Evolutionary conservation across 2,113 vertebrate species (phyloP).

Genomic region (Polyodon spathula): DNA sequence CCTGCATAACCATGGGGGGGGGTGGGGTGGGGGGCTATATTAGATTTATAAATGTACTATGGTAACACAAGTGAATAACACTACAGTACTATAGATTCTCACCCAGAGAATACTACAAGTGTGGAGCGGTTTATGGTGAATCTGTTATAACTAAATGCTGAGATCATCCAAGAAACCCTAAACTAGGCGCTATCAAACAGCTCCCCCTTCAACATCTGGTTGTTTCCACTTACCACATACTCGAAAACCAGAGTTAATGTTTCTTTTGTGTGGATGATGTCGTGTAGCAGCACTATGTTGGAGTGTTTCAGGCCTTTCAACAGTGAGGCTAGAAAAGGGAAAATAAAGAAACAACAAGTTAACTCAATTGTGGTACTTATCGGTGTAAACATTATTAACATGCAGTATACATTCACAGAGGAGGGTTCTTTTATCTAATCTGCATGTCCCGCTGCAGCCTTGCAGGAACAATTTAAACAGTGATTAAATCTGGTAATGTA

Average conservation of each 20-base stretch:
- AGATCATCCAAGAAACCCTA: too few species aligned
- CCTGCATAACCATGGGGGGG: too few species aligned
- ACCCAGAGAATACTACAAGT: too few species aligned
- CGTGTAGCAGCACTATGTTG: constrained; percentile 95
- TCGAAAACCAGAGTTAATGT: constrained; percentile 94
- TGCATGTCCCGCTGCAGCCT: neutral
- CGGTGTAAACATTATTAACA: too few species aligned
- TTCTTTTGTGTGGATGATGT: constrained; percentile 98
- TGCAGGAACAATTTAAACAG: neutral
- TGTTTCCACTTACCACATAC: constrained; percentile 82
- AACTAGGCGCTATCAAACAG: neutral
- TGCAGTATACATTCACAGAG: too few species aligned
- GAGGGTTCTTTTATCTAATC: neutral
- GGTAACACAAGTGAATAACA: too few species aligned
- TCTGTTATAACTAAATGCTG: too few species aligned
- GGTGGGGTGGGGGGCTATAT: too few species aligned
- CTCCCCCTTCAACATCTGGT: neutral
- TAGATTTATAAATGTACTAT: too few species aligned
- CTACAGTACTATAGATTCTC: too few species aligned
- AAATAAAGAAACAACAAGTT: constrained; percentile 13
- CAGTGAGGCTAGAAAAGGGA: constrained; percentile 76
- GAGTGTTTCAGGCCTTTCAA: constrained; percentile 91
- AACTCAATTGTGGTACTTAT: neutral
- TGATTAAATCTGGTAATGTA: neutral
- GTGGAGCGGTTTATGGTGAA: too few species aligned